Evolutionary conservation across 2,113 vertebrate species (phyloP).

Genomic region (Gorsachius goisagi): DNA sequence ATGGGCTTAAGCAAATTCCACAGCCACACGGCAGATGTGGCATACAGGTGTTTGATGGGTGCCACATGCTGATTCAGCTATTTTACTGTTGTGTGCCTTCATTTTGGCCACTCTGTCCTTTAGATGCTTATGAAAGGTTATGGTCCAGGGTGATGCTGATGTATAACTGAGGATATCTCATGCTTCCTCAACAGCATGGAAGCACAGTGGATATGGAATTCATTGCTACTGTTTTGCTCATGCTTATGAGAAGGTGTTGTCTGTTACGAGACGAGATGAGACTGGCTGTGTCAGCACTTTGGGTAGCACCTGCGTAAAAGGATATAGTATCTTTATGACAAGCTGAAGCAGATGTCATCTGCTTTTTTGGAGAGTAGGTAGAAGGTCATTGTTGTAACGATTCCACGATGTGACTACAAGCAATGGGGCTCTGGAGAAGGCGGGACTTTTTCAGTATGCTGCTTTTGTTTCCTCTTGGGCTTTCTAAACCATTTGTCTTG

Average conservation of each 20-base stretch:
- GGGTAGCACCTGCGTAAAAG: not conserved
- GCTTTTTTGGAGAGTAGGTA: not conserved
- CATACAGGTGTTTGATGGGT: not conserved
- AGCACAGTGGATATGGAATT: not conserved
- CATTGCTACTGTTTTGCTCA: not conserved
- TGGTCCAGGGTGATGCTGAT: not conserved
- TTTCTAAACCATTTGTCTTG: not conserved
- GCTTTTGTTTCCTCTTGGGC: not conserved
- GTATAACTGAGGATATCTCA: not conserved
- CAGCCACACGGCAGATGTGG: not conserved
- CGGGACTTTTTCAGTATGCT: not conserved
- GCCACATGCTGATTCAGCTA: not conserved
- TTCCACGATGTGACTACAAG: not conserved
- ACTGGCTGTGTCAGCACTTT: not conserved
- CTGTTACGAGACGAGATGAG: rapidly evolving
- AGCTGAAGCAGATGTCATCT: not conserved
- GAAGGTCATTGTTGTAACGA: not conserved
- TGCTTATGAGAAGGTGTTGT: not conserved
- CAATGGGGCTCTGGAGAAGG: not conserved
- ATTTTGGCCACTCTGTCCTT: not conserved
- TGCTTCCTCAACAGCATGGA: not conserved
- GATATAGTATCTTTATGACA: not conserved
- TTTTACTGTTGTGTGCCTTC: not conserved
- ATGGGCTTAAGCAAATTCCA: not conserved
- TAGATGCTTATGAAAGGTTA: not conserved